phyloP scores from a whole-genome alignment of 2,888 invertebrate species.

The Ochropacha duplaris region DNA sequence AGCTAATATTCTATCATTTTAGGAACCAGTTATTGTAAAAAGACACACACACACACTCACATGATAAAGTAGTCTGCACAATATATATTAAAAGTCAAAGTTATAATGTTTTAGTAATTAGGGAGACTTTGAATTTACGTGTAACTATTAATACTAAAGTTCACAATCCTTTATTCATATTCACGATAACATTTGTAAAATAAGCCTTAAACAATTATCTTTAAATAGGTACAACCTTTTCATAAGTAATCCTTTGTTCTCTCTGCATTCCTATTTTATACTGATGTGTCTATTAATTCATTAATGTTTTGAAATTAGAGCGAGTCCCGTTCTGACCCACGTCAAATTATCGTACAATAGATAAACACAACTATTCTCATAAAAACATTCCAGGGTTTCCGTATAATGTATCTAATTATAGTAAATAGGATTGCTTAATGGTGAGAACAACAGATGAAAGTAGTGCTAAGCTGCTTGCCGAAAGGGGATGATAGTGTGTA shows the following conservation, averaged over 20 bases:
- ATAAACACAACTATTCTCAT: constrained; percentile 51
- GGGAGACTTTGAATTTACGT: background rate
- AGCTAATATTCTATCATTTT: background rate
- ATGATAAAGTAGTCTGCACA: background rate
- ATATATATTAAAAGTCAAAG: background rate
- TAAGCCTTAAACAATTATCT: constrained; percentile 7
- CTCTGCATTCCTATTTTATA: constrained; percentile 39
- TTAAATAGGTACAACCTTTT: constrained; percentile 28
- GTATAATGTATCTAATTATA: constrained; percentile 14
- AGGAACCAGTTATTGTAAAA: background rate
- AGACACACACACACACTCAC: background rate
- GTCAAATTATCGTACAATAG: constrained; percentile 56
- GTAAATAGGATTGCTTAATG: background rate
- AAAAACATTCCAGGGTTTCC: constrained; percentile 50
- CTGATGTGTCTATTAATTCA: constrained; percentile 58
- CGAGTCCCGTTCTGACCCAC: constrained; percentile 49
- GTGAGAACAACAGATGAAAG: background rate
- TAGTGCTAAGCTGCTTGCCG: background rate
- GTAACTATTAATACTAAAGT: background rate
- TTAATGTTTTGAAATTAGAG: constrained; percentile 56
- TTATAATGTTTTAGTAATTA: background rate
- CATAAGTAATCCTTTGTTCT: constrained; percentile 21
- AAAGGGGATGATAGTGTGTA: background rate
- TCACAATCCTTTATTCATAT: background rate
- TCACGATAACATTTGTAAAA: constrained; percentile 2